phyloP scores from a whole-genome alignment of 1,140 invertebrate genomes.

The Solenopsis fugax region DNA sequence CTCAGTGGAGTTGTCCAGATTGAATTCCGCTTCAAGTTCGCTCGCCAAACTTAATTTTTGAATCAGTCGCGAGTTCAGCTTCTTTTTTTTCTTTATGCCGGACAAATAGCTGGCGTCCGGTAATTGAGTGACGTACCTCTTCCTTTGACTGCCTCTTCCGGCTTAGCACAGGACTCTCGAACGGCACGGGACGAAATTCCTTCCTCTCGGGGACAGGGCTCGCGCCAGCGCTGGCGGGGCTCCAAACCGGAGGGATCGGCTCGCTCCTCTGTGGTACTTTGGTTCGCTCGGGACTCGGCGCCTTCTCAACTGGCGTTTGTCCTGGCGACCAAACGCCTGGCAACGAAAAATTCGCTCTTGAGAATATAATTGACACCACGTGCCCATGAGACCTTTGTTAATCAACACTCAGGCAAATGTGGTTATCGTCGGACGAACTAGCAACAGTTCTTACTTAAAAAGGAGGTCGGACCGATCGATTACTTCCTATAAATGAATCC shows the following conservation, averaged over 20 bases:
- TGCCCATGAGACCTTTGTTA: background rate
- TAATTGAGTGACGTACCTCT: constrained; percentile 68
- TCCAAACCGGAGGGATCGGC: constrained; percentile 91
- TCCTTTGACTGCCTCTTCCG: constrained; percentile 83
- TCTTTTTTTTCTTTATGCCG: background rate
- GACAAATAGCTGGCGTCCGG: background rate
- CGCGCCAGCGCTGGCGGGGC: constrained; percentile 89
- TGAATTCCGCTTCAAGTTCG: background rate
- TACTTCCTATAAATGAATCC: background rate
- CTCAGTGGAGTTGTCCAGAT: no score
- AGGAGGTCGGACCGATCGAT: background rate
- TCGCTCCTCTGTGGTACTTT: constrained; percentile 84
- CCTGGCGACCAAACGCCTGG: constrained; percentile 87
- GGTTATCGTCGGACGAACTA: background rate
- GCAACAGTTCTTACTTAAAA: background rate
- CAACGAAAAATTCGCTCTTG: constrained; percentile 61
- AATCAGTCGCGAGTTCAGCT: background rate
- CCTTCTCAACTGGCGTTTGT: constrained; percentile 85
- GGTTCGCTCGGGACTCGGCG: constrained; percentile 83
- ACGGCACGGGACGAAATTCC: constrained; percentile 92
- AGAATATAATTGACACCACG: background rate
- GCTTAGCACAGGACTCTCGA: constrained; percentile 90
- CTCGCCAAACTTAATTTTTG: background rate
- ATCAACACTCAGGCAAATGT: constrained; percentile 18
- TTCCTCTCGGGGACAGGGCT: constrained; percentile 89